Conservation (phyloP, 2,888 invertebrate genomes). For the Lagria hirta region DNA sequence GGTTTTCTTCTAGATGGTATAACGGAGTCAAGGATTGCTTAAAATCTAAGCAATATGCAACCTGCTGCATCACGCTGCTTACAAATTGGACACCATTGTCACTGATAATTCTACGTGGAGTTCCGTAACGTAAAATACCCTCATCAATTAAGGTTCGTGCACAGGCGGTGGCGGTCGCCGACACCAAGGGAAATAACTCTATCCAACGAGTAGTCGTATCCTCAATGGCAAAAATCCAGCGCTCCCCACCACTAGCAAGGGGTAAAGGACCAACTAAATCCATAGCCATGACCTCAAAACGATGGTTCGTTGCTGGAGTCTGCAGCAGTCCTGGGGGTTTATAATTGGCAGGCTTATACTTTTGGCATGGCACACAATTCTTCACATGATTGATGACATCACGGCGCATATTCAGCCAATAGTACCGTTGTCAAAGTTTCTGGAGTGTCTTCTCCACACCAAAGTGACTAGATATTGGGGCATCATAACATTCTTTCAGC, state of each 20-base stretch:
- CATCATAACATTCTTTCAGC: conserved; percentile 30
- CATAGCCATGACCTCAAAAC: conserved; percentile 30
- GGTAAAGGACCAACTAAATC: conserved; percentile 34
- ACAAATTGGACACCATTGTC: conserved; percentile 47
- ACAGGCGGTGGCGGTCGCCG: conserved; percentile 28
- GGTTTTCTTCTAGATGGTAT: conserved; percentile 34
- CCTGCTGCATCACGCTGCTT: conserved; percentile 40
- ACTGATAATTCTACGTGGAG: conserved; percentile 39
- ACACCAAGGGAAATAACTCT: conserved; percentile 29
- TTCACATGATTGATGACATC: conserved; percentile 11
- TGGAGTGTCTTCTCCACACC: conserved; percentile 26
- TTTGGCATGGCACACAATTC: conserved; percentile 23
- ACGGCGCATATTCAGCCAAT: conserved; percentile 28
- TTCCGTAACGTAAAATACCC: conserved; percentile 37
- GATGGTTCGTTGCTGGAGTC: conserved; percentile 20
- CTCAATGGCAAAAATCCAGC: conserved; percentile 30
- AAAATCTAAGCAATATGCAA: conserved; percentile 34
- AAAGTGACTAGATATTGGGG: conserved; percentile 33
- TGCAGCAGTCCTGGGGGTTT: conserved; percentile 27
- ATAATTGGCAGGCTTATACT: conserved; percentile 24
- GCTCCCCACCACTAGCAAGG: no score
- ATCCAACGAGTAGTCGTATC: no score
- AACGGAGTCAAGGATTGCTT: conserved; percentile 33
- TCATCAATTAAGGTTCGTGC: conserved; percentile 29
- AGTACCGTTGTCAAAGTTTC: conserved; percentile 24